Base-by-base conservation (phyloP, 1,140 invertebrate genomes). In the Heliconius eleuchia region DNA sequence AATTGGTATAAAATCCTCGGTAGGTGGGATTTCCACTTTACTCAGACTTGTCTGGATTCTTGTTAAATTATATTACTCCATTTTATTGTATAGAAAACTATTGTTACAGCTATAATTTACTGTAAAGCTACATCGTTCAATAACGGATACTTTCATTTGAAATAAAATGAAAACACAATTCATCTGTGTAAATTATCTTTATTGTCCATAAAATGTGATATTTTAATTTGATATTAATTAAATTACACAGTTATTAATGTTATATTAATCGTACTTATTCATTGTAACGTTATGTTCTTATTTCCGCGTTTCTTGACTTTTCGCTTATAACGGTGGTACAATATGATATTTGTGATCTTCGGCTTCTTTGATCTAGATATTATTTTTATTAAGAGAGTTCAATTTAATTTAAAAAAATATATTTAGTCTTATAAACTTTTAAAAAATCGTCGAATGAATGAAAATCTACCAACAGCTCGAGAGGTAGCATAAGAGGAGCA, bases 171-270 rank as follows among this genome's bases (percentile, higher is more conserved):
- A 27, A 27, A 27, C 3, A 66, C 60, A 66, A 66, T 13, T 66
- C 60, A 30, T 66, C 6, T 66, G 23, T 5, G 60, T 66, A 60
- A 60, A 60, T 60, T 60, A 19, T 60, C 55, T 60, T 60, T 66
- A 66, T 66, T 66, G 60, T 30, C 11, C 60, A 66, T 66, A 66
- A 66, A 66, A 66, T 30, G 27, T 66, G 16, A 66, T 66, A 11
- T 30, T 66, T 66, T 30, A 30, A 27, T 66, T 27, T 66, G 3
- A 27, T 30, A 66, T 30, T 66, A 66, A 66, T 66, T 66, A 5
- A 66, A 66, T 30, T 3, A 66, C 27, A 27, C 60, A 66, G 60
- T 66, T 66, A 66, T 27, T 66, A 66, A 66, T 66, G 60, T 30
- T 66, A 30, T 66, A 27, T 30, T 30, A 66, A 30, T 66, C 13